phyloP scores from a whole-genome alignment of 2,113 vertebrate species.

The Etheostoma cragini region DNA sequence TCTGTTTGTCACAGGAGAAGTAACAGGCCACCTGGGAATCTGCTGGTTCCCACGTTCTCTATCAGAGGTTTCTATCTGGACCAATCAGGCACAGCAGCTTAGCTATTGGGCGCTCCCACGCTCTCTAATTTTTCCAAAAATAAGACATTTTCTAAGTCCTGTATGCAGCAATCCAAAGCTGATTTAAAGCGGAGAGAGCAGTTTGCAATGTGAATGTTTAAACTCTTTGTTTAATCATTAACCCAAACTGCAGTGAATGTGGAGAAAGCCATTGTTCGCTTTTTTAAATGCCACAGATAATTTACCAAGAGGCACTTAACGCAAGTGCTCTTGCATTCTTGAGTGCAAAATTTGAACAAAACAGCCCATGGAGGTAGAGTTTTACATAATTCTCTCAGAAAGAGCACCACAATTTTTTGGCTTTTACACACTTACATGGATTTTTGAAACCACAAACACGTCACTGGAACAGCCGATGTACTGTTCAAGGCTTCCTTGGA shows the following conservation, averaged over 20 bases:
- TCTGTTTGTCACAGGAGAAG: constrained; percentile 65
- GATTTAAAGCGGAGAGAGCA: constrained; percentile 40
- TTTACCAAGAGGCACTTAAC: constrained; percentile 45
- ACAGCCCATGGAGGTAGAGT: not conserved
- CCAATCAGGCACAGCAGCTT: constrained; percentile 29
- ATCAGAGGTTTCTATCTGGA: constrained; percentile 59
- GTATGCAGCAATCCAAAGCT: not conserved
- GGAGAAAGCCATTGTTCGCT: not conserved
- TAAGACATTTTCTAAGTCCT: constrained; percentile 30
- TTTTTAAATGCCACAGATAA: constrained; percentile 43
- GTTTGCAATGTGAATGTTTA: constrained; percentile 43
- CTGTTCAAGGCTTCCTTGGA: constrained; percentile 29
- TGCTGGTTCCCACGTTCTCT: constrained; percentile 71
- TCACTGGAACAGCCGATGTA: constrained; percentile 27
- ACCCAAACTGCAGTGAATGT: constrained; percentile 14
- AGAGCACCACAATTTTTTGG: not conserved
- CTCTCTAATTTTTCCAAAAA: constrained; percentile 33
- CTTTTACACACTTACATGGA: constrained; percentile 24
- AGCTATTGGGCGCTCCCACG: constrained; percentile 15
- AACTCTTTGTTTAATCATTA: constrained; percentile 46
- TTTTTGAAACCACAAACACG: constrained; percentile 33
- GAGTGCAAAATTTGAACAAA: constrained; percentile 24
- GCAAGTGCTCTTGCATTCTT: constrained; percentile 31
- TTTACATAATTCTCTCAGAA: constrained; percentile 2
- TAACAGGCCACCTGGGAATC: constrained; percentile 68